phyloP scores from a whole-genome alignment of 1,140 invertebrate genomes.

The Calycopis cecrops region DNA sequence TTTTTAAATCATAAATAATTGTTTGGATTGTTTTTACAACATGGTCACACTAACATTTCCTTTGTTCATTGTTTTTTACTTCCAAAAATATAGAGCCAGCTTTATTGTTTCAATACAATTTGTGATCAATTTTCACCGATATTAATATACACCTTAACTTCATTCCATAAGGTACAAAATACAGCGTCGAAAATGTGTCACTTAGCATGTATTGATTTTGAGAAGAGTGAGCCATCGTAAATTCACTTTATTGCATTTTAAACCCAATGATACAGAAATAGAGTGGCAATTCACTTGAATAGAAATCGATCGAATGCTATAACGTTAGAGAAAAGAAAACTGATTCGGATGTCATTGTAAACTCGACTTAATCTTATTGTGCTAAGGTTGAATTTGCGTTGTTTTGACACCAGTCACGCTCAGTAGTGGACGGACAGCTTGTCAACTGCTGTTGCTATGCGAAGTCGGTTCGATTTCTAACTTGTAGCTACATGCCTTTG shows the following conservation, averaged over 20 bases:
- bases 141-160: neutral
- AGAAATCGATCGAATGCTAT: conserved; percentile 1
- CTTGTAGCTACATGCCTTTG: no score
- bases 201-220: neutral
- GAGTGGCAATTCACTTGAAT: conserved; percentile 6
- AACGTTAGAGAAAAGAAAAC: conserved; percentile 16
- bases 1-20: no score
- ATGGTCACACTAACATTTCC: neutral
- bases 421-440: conserved; percentile 8
- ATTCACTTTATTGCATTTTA: conserved; percentile 7
- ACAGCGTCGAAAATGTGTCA: neutral
- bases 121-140: neutral
- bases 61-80: conserved; percentile 10
- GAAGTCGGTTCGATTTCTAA: no score
- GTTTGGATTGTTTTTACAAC: neutral
- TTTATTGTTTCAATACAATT: conserved; percentile 12
- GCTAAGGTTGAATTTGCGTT: conserved; percentile 7
- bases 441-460: conserved; percentile 7
- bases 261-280: conserved; percentile 1
- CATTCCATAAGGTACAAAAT: neutral
- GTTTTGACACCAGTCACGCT: neutral
- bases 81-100: conserved; percentile 10
- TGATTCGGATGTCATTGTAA: neutral
- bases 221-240: neutral
- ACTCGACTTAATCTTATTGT: neutral